These are phyloP conservation scores for Pachypsylla venusta DNA, from an alignment of 1,140 invertebrate species.

Conservation along the genomic window DNA sequence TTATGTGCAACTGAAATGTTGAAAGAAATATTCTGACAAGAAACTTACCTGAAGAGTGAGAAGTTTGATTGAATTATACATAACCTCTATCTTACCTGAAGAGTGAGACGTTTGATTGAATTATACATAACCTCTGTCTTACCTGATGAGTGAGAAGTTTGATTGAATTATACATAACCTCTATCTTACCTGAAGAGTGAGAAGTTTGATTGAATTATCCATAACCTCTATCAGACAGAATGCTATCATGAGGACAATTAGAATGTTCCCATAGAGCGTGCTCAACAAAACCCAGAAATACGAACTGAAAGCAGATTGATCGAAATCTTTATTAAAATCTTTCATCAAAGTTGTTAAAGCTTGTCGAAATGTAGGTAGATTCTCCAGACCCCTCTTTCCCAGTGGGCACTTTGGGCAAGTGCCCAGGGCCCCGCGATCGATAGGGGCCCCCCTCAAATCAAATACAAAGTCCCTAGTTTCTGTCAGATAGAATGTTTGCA, in stretches of 20 bases:
- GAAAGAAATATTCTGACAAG: too few species aligned
- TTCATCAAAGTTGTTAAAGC: too few species aligned
- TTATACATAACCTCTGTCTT: constrained; percentile 38
- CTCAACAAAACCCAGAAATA: constrained; percentile 41
- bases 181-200: constrained; percentile 43
- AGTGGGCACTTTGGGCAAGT: too few species aligned
- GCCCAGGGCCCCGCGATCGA: too few species aligned
- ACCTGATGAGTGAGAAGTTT: constrained; percentile 44
- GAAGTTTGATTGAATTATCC: constrained; percentile 39
- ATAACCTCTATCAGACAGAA: constrained; percentile 43
- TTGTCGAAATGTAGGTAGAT: too few species aligned
- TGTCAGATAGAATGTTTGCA: too few species aligned
- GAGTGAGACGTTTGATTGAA: constrained; percentile 36
- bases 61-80: constrained; percentile 40
- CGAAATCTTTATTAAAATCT: too few species aligned
- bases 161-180: constrained; percentile 43
- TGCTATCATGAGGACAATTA: constrained; percentile 42
- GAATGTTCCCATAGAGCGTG: constrained; percentile 43
- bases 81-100: constrained; percentile 49
- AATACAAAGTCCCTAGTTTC: too few species aligned
- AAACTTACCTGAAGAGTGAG: constrained; percentile 45
- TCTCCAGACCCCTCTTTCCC: too few species aligned
- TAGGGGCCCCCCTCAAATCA: too few species aligned
- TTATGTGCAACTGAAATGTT: too few species aligned
- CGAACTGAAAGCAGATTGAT: constrained; percentile 33